Evolutionary conservation across 2,797 vertebrate species (phyloP).

Genomic region (Dipus sagitta): DNA sequence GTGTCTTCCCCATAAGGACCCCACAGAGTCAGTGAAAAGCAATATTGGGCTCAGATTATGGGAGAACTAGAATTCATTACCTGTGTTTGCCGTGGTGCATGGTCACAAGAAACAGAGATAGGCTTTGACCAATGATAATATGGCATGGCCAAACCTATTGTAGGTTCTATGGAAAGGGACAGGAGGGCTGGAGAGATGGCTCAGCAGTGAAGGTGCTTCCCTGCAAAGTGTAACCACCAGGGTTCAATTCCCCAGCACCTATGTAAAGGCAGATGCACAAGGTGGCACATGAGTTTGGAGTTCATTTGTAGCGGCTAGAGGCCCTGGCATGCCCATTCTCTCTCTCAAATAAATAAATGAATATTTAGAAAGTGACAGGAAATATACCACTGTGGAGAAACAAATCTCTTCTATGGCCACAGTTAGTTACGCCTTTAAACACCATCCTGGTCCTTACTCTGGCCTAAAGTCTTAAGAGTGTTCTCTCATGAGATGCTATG

Average conservation of each 20-base stretch:
- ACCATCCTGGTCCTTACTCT: background rate
- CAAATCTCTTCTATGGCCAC: background rate
- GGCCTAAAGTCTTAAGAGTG: background rate
- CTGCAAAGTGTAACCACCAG: too few species aligned
- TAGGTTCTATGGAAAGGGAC: background rate
- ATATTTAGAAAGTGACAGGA: background rate
- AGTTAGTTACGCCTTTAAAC: background rate
- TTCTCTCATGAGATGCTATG: background rate
- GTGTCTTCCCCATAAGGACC: background rate
- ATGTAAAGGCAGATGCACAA: too few species aligned
- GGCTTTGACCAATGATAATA: background rate
- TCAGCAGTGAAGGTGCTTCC: too few species aligned
- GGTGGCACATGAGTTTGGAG: too few species aligned
- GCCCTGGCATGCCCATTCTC: too few species aligned
- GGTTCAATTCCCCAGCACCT: too few species aligned
- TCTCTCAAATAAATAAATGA: too few species aligned
- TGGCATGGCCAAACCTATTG: background rate
- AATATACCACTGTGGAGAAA: background rate
- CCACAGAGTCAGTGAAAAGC: background rate
- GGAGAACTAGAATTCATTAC: conserved; percentile 2
- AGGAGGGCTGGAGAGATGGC: too few species aligned
- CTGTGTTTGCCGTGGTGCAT: background rate
- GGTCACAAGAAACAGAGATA: background rate
- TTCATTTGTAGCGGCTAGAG: too few species aligned
- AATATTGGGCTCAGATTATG: background rate